Evolutionary conservation across 1,140 invertebrate species (phyloP).

Genomic region (Tribolium madens): DNA sequence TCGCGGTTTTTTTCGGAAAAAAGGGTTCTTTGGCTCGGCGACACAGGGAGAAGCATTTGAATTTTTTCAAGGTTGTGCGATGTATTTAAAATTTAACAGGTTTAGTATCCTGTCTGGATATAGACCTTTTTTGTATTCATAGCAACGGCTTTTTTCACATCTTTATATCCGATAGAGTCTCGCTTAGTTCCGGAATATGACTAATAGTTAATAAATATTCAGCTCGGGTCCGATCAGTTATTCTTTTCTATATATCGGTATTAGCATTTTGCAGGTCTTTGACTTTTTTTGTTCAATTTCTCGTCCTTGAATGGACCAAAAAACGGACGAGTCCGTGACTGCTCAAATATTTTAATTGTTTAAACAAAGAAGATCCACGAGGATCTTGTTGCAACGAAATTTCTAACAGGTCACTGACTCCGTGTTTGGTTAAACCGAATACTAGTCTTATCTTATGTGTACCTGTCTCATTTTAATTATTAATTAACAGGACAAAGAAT

Average conservation of each 20-base stretch:
- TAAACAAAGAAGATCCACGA: slow-evolving; percentile 18
- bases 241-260: slow-evolving; percentile 19
- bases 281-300: slow-evolving; percentile 22
- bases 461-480: slow-evolving; percentile 26
- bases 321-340: not conserved
- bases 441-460: slow-evolving; percentile 37
- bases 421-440: slow-evolving; percentile 34
- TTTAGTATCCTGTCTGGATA: slow-evolving; percentile 43
- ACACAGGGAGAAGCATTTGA: slow-evolving; percentile 24
- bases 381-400: slow-evolving; percentile 30
- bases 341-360: slow-evolving; percentile 23
- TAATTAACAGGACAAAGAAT: slow-evolving; percentile 79
- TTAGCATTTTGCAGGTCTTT: slow-evolving; percentile 28
- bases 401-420: slow-evolving; percentile 20
- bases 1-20: slow-evolving; percentile 18
- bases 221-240: slow-evolving; percentile 10
- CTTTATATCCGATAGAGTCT: slow-evolving; percentile 39
- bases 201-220: slow-evolving; percentile 39
- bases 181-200: slow-evolving; percentile 40
- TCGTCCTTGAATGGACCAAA: slow-evolving; percentile 16
- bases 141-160: slow-evolving; percentile 32
- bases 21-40: slow-evolving; percentile 1
- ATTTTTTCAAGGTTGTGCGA: slow-evolving; percentile 41
- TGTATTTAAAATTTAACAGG: slow-evolving; percentile 43
- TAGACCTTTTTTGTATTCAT: slow-evolving; percentile 39